Base-by-base conservation (phyloP, 1,140 invertebrate genomes). In the Drosophila pseudoananassae region DNA sequence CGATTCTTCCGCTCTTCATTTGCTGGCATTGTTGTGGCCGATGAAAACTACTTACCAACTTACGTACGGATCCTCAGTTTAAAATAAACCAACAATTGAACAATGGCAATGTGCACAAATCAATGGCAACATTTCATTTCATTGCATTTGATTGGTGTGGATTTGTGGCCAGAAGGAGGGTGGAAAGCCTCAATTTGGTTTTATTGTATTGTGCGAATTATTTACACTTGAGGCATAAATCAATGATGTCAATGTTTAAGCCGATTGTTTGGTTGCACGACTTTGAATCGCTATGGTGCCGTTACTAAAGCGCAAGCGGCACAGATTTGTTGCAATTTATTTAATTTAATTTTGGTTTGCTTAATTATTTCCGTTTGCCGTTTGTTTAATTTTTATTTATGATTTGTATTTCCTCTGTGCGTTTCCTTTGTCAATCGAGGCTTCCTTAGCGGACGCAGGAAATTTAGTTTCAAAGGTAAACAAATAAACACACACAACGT, bases 181-280 rank as follows among this genome's bases (percentile, higher is more conserved):
- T 29, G 54, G 66, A 38, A 59, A 43, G 61, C 77, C 72, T 74
- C 77, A 77, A 64, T 84, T 71, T 56, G 68, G 71, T 55, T 38
- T 43, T 75, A 75, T 64, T 74, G 72, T 79, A 56, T 64, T 74
- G 66, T 76, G 72, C 71, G 64, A 76, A 88, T 87, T 87, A 78
- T 88, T 83, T 72, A 83, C 75, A 88, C 84, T 78, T 54, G 29
- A 50, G 47, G 52, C 43, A 87, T 75, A 87, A 75, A 78, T 78
- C 82, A 85, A 75, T 78, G 65, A 70, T 70, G 66, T 56, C 66
- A 69, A 70, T 69, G 65, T n/a, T 56, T 31, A 68, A 68, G 25
- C 31, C 60, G 60, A 68, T 68, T 69, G 65, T 56, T 49, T 56
- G 43, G 27, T 29, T 51, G 23, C 49, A 9, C 27, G 23, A 51